Evolutionary conservation across 1,140 invertebrate species (phyloP).

Genomic region (Papilio aristodemus): DNA sequence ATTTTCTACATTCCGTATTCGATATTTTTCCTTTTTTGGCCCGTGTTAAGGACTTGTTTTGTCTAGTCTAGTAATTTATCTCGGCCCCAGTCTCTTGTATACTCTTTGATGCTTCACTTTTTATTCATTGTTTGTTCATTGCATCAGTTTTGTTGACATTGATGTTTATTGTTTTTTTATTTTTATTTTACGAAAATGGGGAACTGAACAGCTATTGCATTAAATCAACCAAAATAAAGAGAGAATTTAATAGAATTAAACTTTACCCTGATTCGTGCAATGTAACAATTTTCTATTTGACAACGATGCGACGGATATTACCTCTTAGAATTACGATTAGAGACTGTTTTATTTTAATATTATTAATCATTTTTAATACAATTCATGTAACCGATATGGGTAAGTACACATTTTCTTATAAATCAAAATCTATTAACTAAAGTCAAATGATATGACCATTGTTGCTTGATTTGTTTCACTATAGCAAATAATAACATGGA

Average conservation of each 20-base stretch:
- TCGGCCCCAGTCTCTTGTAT: no score
- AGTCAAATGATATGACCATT: background rate
- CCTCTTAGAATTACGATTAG: conserved; percentile 64
- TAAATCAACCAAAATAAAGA: background rate
- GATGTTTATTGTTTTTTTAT: background rate
- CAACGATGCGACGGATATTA: conserved; percentile 46
- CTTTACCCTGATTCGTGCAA: conserved; percentile 4
- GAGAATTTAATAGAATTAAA: background rate
- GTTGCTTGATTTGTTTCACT: conserved; percentile 33
- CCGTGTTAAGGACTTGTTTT: no score
- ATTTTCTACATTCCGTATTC: no score
- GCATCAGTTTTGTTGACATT: background rate
- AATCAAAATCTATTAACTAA: no score
- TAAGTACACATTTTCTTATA: conserved; percentile 46
- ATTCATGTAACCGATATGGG: conserved; percentile 73
- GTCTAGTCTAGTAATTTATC: no score
- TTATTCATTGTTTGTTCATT: no score
- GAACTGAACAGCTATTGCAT: background rate
- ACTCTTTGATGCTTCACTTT: no score
- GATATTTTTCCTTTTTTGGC: no score
- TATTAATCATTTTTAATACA: conserved; percentile 74
- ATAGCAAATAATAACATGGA: conserved; percentile 74
- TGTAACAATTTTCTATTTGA: conserved; percentile 9
- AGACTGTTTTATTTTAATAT: conserved; percentile 69
- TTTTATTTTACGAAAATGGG: background rate